These are phyloP conservation scores for Rhagonycha lutea DNA, from an alignment of 2,888 invertebrate genomes.

Conservation along the genomic window DNA sequence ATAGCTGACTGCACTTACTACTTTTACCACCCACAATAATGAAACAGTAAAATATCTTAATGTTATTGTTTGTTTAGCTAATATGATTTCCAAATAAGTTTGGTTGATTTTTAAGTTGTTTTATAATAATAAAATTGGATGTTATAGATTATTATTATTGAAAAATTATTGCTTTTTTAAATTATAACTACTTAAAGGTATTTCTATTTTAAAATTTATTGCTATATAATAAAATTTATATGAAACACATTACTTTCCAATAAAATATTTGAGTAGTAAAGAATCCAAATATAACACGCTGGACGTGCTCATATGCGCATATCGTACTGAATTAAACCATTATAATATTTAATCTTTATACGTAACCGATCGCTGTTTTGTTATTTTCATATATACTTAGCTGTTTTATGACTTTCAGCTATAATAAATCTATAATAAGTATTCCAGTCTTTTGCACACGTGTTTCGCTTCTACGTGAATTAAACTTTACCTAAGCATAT, in stretches of 20 bases:
- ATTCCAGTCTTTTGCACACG: constrained; percentile 41
- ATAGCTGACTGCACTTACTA: neutral
- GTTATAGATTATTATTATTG: constrained; percentile 1
- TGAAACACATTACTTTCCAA: constrained; percentile 36
- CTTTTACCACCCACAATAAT: neutral
- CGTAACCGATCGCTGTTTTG: constrained; percentile 39
- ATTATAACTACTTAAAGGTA: constrained; percentile 16
- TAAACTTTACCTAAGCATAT: constrained; percentile 17
- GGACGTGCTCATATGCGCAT: constrained; percentile 45
- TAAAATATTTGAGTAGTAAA: constrained; percentile 40
- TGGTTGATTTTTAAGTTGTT: neutral
- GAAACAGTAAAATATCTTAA: neutral
- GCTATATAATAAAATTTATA: constrained; percentile 33
- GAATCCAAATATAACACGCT: constrained; percentile 43
- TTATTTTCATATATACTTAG: constrained; percentile 41
- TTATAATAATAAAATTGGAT: neutral
- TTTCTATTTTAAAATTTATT: constrained; percentile 30
- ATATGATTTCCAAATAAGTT: neutral
- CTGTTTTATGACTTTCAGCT: constrained; percentile 40
- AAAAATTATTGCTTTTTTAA: constrained; percentile 15
- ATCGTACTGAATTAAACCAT: constrained; percentile 46
- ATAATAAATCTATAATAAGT: constrained; percentile 44
- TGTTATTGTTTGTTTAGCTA: neutral
- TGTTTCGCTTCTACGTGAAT: constrained; percentile 31
- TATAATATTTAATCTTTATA: constrained; percentile 44